Evolutionary conservation across 1,140 invertebrate species (phyloP), one percentile per base, ranked within the genome.

Genomic region (Macrosteles quadrilineatus): DNA sequence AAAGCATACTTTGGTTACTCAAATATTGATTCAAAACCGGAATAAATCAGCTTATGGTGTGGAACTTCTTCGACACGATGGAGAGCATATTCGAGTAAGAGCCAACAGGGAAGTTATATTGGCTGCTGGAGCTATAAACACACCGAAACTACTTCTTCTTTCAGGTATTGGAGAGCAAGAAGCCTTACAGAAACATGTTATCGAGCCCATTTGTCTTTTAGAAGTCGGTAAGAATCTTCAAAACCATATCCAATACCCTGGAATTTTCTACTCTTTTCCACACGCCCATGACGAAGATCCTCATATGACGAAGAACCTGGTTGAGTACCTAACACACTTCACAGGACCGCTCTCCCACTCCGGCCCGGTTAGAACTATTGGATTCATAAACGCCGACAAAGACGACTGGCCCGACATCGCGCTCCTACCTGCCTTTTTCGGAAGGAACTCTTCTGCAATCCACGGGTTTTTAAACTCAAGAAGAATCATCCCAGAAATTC

Each of bases 11-110:
- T 78, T 84, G 25, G 85, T 83, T 1, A 84, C 77, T 0, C 83
- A 82, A 76, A 77, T 79, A 12, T 50, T 78, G 11, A 73, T 78
- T 32, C 82, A 87, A 70, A 68, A 77, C 47, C 55, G 71, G 0
- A 77, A 90, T 85, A 0, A 90, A 87, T 85, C 85, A 83, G 90
- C 89, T 0, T 86, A 85, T 32, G 90, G 87, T 0, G 90, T 93
- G 0, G 89, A 92, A 79, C 92, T 90, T 74, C 79, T 87, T 0
- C 84, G 89, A 70, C 14, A 83, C 86, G 75, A 74, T 11, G 14
- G 81, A 84, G 21, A 43, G 19, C 50, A 55, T 50, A 83, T 80
- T 65, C 73, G 76, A 0, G 47, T 43, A 25, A 66, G 71, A n/a
- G 43, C 43, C 11, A 80, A 78, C 67, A 90, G 86, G 73, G 80